phyloP scores from a whole-genome alignment of 1,140 invertebrate genomes.

The Bombus confusus region DNA sequence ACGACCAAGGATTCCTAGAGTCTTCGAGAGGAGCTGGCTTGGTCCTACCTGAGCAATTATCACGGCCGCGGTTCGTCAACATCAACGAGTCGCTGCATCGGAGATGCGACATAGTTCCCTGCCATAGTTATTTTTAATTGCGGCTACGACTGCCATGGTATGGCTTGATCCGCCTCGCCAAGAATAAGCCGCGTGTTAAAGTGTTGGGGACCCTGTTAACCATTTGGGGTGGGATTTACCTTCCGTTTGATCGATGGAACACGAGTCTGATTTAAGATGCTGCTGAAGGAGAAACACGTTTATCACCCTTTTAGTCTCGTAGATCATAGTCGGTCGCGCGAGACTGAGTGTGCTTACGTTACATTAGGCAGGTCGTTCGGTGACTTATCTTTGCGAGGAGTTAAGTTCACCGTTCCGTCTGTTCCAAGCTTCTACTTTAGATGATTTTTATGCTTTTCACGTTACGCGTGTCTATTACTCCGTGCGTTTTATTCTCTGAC shows the following conservation, averaged over 20 bases:
- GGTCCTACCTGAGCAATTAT: too few species aligned
- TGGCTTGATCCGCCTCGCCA: neutral
- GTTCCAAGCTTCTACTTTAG: too few species aligned
- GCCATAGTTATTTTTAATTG: constrained; percentile 49
- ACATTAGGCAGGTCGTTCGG: neutral
- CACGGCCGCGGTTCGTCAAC: neutral
- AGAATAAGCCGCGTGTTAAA: constrained; percentile 19
- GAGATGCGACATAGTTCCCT: constrained; percentile 26
- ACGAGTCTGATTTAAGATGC: neutral
- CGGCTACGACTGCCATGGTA: neutral
- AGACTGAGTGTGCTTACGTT: neutral
- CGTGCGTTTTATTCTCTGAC: too few species aligned
- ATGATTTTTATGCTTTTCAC: too few species aligned
- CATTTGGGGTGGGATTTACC: neutral
- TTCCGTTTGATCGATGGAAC: neutral
- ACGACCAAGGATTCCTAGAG: neutral
- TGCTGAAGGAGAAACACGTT: neutral
- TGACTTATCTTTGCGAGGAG: neutral
- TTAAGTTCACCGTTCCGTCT: neutral
- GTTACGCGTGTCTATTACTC: too few species aligned
- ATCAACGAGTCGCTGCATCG: constrained; percentile 18
- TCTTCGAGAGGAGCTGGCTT: neutral
- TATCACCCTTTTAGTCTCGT: neutral
- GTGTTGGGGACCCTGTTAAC: neutral
- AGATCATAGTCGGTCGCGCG: neutral